Evolutionary conservation across 2,797 vertebrate genomes (phyloP).

Genomic region (Echiichthys vipera): DNA sequence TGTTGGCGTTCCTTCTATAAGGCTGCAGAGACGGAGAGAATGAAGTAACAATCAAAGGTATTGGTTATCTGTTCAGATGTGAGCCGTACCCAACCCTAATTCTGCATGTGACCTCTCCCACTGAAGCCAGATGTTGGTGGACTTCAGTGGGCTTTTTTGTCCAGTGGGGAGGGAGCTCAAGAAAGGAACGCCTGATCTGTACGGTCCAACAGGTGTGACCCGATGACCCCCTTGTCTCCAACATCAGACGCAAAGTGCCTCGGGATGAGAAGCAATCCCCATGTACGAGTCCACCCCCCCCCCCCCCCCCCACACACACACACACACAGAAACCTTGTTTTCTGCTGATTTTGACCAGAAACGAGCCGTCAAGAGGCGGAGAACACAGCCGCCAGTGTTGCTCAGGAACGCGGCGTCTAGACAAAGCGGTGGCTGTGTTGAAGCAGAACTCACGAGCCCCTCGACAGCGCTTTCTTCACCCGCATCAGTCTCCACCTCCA

Average conservation of each 20-base stretch:
- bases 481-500: slow-evolving; percentile 51
- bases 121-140: too few relatives aligned
- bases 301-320: too few relatives aligned
- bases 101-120: too few relatives aligned
- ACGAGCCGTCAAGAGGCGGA: slow-evolving; percentile 1
- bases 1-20: too few relatives aligned
- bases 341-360: slow-evolving; percentile 37
- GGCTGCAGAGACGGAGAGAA: too few relatives aligned
- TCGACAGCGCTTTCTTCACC: slow-evolving; percentile 48
- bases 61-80: too few relatives aligned
- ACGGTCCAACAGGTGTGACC: slow-evolving; percentile 8
- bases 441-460: slow-evolving; percentile 35
- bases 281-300: neutral
- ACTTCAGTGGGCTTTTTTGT: too few relatives aligned
- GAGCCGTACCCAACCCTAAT: too few relatives aligned
- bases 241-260: neutral
- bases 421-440: slow-evolving; percentile 69
- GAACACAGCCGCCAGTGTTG: slow-evolving; percentile 65
- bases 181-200: neutral
- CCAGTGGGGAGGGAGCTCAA: too few relatives aligned
- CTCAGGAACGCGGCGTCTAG: slow-evolving; percentile 27
- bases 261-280: neutral
- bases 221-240: neutral
- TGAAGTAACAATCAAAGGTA: too few relatives aligned
- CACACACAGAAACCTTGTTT: slow-evolving; percentile 31